These are phyloP conservation scores for Catostomus latipinnis DNA, from an alignment of 2,797 vertebrate species.

Conservation along the genomic window DNA sequence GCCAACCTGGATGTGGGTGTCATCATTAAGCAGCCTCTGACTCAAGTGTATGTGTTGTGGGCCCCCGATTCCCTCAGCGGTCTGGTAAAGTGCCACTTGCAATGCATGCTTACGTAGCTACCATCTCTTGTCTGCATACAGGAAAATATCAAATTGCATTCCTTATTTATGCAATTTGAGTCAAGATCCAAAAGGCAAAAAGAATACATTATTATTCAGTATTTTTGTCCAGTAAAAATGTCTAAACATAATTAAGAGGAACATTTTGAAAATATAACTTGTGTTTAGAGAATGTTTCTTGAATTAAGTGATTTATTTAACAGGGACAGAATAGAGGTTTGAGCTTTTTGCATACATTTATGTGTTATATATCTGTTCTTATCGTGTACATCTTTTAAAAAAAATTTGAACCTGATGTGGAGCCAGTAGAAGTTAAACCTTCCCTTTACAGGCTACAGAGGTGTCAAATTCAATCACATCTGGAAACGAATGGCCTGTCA, in stretches of 20 bases:
- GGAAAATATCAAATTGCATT: neutral
- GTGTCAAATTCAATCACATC: conserved; percentile 48
- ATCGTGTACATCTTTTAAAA: neutral
- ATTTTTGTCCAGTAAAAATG: no score
- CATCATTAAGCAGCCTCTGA: conserved; percentile 39
- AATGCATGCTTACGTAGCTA: neutral
- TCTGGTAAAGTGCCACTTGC: neutral
- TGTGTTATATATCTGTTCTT: conserved; percentile 16
- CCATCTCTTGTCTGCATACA: neutral
- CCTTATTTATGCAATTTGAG: no score
- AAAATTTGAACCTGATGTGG: conserved; percentile 10
- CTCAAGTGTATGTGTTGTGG: conserved; percentile 26
- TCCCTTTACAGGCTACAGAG: conserved; percentile 40
- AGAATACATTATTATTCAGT: no score
- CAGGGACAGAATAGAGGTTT: neutral
- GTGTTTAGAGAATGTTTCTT: no score
- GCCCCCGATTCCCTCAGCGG: conserved; percentile 10
- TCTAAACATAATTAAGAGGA: no score
- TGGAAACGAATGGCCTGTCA: conserved; percentile 42
- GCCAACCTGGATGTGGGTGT: neutral
- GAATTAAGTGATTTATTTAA: no score
- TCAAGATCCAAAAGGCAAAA: no score
- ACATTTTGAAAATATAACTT: no score
- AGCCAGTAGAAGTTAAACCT: conserved; percentile 25
- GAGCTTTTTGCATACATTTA: conserved; percentile 13